A percentile compares a stretch with the other conserved stretches of the same genome.
These are phyloP conservation scores for Uria lomvia DNA, from an alignment of 2,113 vertebrate genomes.

Conservation along the genomic window DNA sequence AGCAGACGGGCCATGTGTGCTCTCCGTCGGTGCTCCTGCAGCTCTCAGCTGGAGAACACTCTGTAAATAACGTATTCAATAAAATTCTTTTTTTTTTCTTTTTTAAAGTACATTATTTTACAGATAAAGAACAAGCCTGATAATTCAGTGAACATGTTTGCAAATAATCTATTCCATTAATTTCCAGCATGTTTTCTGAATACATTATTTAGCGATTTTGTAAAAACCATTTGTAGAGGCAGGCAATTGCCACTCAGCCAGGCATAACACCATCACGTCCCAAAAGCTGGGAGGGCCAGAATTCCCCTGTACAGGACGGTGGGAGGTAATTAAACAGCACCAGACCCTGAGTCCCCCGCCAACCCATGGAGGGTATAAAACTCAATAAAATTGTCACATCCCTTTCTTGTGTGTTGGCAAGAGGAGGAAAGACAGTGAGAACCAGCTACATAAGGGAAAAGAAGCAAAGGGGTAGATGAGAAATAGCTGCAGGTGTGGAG, in stretches of 20 bases:
- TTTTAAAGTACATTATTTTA: conserved; percentile 24
- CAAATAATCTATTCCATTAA: conserved; percentile 62
- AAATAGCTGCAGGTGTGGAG: not conserved
- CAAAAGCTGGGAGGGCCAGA: not conserved
- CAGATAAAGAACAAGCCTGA: conserved; percentile 25
- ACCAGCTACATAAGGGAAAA: not conserved
- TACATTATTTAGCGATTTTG: conserved; percentile 1
- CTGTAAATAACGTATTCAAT: conserved; percentile 10
- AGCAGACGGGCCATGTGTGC: not conserved
- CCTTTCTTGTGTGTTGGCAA: rapidly evolving
- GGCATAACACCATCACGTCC: not conserved
- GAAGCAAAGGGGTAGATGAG: not conserved
- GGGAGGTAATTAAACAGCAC: not conserved
- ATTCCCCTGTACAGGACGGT: not conserved
- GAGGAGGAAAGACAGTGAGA: not conserved
- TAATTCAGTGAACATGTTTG: conserved; percentile 59
- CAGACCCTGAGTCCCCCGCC: not conserved
- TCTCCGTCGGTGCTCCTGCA: rapidly evolving
- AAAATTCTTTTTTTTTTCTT: not conserved
- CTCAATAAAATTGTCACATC: not conserved
- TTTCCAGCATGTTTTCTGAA: conserved; percentile 42
- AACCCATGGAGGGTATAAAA: not conserved
- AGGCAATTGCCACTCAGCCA: not conserved
- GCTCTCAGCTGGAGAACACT: not conserved
- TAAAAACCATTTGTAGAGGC: not conserved